These are phyloP conservation scores for Calameuta idolon DNA, from an alignment of 2,888 invertebrate genomes.

Conservation along the genomic window DNA sequence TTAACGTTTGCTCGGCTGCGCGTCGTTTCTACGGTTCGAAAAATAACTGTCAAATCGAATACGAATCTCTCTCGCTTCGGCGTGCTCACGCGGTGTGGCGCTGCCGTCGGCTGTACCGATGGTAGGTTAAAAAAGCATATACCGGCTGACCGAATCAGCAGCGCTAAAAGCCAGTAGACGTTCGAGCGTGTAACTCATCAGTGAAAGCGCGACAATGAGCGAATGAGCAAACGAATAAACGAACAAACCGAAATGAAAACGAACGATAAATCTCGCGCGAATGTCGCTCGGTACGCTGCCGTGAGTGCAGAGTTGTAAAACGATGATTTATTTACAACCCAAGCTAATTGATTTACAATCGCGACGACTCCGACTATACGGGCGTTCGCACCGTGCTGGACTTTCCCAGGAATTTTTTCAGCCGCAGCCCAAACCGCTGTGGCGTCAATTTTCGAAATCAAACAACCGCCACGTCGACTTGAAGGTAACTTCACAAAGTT, in stretches of 20 bases:
- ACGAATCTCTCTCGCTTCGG: not conserved
- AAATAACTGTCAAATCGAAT: not conserved
- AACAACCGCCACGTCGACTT: not conserved
- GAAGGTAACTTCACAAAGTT: too few species aligned
- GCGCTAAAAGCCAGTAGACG: not conserved
- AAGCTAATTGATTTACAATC: slow-evolving; percentile 66
- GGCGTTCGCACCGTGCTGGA: slow-evolving; percentile 42
- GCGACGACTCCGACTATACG: slow-evolving; percentile 40
- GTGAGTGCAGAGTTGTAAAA: slow-evolving; percentile 60
- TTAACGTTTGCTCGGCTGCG: not conserved
- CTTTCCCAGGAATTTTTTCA: slow-evolving; percentile 27
- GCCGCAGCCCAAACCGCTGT: slow-evolving; percentile 11
- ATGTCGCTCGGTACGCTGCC: slow-evolving; percentile 50
- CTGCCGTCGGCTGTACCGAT: not conserved
- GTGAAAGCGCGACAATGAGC: not conserved
- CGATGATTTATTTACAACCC: slow-evolving; percentile 66
- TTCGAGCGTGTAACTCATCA: not conserved
- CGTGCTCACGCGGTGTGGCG: not conserved
- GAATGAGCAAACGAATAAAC: not conserved
- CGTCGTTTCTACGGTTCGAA: not conserved
- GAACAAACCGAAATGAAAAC: slow-evolving; percentile 45
- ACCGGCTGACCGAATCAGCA: not conserved
- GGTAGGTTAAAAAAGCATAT: not conserved
- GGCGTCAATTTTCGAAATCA: not conserved
- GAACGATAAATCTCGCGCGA: slow-evolving; percentile 62